Evolutionary conservation across 2,113 vertebrate species (phyloP).

Genomic region (Sitta europaea): DNA sequence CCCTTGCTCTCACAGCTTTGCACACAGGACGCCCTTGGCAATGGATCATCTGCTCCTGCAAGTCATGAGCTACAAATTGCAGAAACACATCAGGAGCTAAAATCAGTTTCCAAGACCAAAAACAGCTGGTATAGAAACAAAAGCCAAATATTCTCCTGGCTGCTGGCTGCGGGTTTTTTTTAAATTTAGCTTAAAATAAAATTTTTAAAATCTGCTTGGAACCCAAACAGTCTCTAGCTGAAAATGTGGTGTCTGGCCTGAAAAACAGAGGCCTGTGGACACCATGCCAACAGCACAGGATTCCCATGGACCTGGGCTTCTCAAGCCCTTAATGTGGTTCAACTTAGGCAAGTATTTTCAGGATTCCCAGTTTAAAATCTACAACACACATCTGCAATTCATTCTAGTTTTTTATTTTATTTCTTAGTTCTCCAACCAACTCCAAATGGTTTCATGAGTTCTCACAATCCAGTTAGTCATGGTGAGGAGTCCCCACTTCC

Average conservation of each 20-base stretch:
- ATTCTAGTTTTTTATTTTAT: background rate
- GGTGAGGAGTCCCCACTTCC: slow-evolving; percentile 16
- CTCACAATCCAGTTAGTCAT: background rate
- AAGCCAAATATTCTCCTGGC: slow-evolving; percentile 55
- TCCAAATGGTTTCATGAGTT: background rate
- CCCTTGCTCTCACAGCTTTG: fast-evolving
- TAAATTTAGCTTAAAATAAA: slow-evolving; percentile 26
- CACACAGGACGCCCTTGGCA: background rate
- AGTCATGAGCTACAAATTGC: slow-evolving; percentile 21
- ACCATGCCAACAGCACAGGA: slow-evolving; percentile 16
- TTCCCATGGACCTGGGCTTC: slow-evolving; percentile 52
- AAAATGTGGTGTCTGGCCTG: slow-evolving; percentile 43
- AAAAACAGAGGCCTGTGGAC: slow-evolving; percentile 44
- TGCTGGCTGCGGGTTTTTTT: background rate
- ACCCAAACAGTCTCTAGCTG: slow-evolving; percentile 29
- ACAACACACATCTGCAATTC: slow-evolving; percentile 2
- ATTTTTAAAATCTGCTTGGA: slow-evolving; percentile 38
- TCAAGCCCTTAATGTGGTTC: slow-evolving; percentile 33
- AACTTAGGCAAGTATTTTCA: slow-evolving; percentile 19
- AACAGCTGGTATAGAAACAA: slow-evolving; percentile 58
- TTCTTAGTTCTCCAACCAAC: background rate
- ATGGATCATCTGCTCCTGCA: background rate
- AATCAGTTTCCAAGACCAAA: slow-evolving; percentile 47
- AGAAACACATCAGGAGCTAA: slow-evolving; percentile 23
- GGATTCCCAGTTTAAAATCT: slow-evolving; percentile 29